Evolutionary conservation across 2,113 vertebrate species (phyloP).

Genomic region (Tor tambroides): DNA sequence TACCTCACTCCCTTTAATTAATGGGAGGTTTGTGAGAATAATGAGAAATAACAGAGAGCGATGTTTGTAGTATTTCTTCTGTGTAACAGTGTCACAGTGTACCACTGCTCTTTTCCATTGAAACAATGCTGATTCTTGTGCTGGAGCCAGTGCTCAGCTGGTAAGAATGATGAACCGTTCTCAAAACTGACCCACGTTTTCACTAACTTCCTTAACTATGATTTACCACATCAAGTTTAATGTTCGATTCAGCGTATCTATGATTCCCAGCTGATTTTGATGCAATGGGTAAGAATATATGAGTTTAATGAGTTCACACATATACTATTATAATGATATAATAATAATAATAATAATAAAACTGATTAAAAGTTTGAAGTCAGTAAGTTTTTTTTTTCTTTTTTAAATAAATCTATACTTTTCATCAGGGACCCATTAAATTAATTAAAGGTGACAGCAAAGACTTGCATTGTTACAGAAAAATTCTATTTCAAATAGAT

Average conservation of each 20-base stretch:
- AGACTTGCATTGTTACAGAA: too few species aligned
- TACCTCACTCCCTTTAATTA: slow-evolving; percentile 11
- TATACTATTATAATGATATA: neutral
- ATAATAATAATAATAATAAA: neutral
- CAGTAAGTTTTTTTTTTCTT: too few species aligned
- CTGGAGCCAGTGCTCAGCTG: neutral
- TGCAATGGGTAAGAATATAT: neutral
- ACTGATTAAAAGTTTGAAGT: neutral
- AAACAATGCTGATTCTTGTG: neutral
- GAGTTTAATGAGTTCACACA: neutral
- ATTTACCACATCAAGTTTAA: neutral
- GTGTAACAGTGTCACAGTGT: slow-evolving; percentile 13
- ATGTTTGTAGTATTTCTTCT: slow-evolving; percentile 2
- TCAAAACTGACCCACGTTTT: neutral
- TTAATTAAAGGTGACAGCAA: too few species aligned
- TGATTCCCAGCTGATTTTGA: neutral
- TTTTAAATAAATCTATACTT: too few species aligned
- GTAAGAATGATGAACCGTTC: neutral
- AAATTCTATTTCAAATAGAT: neutral
- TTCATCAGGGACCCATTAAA: too few species aligned
- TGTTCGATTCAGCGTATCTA: neutral
- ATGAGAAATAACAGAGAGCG: neutral
- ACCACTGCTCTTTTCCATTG: neutral
- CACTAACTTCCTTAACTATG: neutral
- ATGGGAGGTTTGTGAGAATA: slow-evolving; percentile 12